Percentiles rank a stretch among this genome's conserved stretches.
Evolutionary conservation across 64 coral and sea anemone genomes (phyloP).

Genomic region (Acropora tenuis): DNA sequence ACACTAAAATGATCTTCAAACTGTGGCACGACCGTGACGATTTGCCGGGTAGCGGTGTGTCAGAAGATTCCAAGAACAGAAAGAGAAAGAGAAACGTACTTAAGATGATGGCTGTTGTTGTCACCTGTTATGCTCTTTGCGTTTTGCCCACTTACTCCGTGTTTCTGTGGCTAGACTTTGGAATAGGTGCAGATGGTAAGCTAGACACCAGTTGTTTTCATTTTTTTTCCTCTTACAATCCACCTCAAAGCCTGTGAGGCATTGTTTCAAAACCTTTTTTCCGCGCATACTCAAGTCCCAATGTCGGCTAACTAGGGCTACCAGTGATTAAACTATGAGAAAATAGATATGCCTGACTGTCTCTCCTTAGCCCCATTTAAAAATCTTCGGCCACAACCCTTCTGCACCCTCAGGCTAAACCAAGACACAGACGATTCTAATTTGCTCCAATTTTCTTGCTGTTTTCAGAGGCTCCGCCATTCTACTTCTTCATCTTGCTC

Average conservation of each 20-base stretch:
- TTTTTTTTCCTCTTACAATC: too few relatives aligned
- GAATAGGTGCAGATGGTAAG: slow-evolving; percentile 35
- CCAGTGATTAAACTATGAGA: too few relatives aligned
- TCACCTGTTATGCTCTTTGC: slow-evolving; percentile 80
- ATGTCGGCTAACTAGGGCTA: too few relatives aligned
- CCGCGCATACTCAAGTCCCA: too few relatives aligned
- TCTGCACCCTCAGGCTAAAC: too few relatives aligned
- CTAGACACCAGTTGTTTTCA: background rate
- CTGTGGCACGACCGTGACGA: slow-evolving; percentile 71
- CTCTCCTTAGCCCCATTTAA: too few relatives aligned
- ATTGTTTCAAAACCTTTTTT: background rate
- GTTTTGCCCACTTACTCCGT: slow-evolving; percentile 81
- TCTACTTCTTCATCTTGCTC: slow-evolving; percentile 19
- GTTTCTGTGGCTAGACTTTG: slow-evolving; percentile 78
- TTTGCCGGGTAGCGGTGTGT: slow-evolving; percentile 46
- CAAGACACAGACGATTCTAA: background rate
- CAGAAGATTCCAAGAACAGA: slow-evolving; percentile 75
- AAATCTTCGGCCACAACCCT: background rate
- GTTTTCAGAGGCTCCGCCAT: background rate
- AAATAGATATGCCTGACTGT: too few relatives aligned
- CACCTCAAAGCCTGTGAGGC: background rate
- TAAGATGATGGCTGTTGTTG: slow-evolving; percentile 95
- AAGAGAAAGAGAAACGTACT: slow-evolving; percentile 90
- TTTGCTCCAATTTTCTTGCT: background rate
- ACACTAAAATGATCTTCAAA: slow-evolving; percentile 85